phyloP scores from a whole-genome alignment of 2,888 invertebrate species.

The Thecocarcelia acutangulata region DNA sequence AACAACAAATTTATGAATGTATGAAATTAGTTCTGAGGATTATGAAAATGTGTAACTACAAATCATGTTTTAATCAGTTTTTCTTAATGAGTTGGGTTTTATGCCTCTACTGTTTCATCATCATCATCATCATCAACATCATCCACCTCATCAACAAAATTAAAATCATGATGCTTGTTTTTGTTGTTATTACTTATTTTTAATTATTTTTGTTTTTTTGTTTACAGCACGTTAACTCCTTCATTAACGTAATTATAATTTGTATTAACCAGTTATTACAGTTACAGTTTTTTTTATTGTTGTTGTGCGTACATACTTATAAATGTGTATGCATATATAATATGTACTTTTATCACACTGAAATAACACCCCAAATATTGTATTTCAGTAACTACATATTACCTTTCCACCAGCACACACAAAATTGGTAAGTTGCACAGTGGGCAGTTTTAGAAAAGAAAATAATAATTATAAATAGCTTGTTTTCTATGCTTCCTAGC shows the following conservation, averaged over 20 bases:
- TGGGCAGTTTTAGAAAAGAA: too few relatives aligned
- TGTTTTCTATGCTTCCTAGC: too few relatives aligned
- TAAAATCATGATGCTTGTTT: neutral
- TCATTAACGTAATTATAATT: conserved; percentile 68
- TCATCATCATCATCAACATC: conserved; percentile 8
- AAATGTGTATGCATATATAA: conserved; percentile 20
- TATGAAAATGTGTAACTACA: conserved; percentile 4
- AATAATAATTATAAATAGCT: too few relatives aligned
- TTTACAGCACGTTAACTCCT: conserved; percentile 58
- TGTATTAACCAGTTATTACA: conserved; percentile 71
- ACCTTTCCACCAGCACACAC: conserved; percentile 40
- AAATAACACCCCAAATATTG: conserved; percentile 35
- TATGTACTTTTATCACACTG: conserved; percentile 72
- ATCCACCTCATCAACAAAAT: too few relatives aligned
- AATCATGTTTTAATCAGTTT: conserved; percentile 51
- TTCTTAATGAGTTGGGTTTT: conserved; percentile 31
- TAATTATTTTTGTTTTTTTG: conserved; percentile 24
- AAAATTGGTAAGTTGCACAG: neutral
- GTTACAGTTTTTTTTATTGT: conserved; percentile 73
- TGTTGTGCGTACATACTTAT: conserved; percentile 12
- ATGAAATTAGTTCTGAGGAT: neutral
- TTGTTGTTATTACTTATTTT: conserved; percentile 1
- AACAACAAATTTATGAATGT: conserved; percentile 2
- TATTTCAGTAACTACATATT: conserved; percentile 4
- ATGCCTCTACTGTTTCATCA: neutral